phyloP scores from a whole-genome alignment of 2,113 vertebrate species.

The Muntiacus muntjak region DNA sequence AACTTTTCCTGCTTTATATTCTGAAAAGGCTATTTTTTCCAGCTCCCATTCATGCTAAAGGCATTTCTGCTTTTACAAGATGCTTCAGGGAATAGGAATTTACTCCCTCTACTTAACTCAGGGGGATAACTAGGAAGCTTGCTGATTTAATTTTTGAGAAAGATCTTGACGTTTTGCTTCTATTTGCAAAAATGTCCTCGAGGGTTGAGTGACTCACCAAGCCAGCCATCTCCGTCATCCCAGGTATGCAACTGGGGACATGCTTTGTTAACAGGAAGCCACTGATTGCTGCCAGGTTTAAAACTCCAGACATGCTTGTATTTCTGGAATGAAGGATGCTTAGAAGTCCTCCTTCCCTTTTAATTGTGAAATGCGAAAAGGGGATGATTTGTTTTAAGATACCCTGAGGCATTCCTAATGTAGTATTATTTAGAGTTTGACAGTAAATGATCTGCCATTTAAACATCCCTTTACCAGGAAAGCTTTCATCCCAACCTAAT shows the following conservation, averaged over 20 bases:
- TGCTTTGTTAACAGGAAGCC: constrained; percentile 23
- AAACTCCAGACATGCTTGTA: background rate
- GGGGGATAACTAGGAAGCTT: constrained; percentile 57
- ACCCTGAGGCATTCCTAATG: background rate
- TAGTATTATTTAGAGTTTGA: constrained; percentile 9
- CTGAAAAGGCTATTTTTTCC: constrained; percentile 32
- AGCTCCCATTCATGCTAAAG: constrained; percentile 45
- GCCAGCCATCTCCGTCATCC: constrained; percentile 31
- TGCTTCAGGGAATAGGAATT: constrained; percentile 64
- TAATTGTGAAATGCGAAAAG: constrained; percentile 33
- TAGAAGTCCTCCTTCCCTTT: background rate
- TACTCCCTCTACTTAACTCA: constrained; percentile 43
- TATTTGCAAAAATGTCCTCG: constrained; percentile 65
- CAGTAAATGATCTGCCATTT: constrained; percentile 31
- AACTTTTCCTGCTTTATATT: constrained; percentile 51
- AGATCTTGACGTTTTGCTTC: constrained; percentile 46
- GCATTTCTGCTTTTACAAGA: constrained; percentile 26
- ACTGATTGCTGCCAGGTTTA: background rate
- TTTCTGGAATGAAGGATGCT: background rate
- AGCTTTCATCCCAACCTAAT: constrained; percentile 3
- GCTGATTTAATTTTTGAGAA: constrained; percentile 70
- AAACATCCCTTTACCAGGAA: background rate
- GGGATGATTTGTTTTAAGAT: constrained; percentile 40
- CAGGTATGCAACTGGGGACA: background rate
- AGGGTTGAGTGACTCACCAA: constrained; percentile 47